Evolutionary conservation across 2,797 vertebrate species (phyloP).

Genomic region (Sebastolobus alascanus): DNA sequence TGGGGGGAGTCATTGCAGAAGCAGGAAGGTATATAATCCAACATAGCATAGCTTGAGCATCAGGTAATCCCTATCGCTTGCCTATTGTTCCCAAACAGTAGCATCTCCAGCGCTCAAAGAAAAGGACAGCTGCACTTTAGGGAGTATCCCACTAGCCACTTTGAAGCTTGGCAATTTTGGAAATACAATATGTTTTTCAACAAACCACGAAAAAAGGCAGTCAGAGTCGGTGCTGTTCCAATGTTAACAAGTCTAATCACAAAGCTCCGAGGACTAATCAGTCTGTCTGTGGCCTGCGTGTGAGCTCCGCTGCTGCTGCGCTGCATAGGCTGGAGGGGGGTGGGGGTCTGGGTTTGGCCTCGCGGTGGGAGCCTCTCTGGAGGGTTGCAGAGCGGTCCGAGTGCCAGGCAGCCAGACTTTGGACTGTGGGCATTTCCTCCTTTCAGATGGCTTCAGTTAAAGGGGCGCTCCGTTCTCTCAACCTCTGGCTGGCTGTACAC

Average conservation of each 20-base stretch:
- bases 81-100: conserved; percentile 55
- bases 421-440: conserved; percentile 58
- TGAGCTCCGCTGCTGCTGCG: conserved; percentile 28
- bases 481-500: conserved; percentile 45
- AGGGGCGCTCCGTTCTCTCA: conserved; percentile 44
- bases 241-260: conserved; percentile 72
- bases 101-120: conserved; percentile 26
- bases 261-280: conserved; percentile 76
- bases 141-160: conserved; percentile 32
- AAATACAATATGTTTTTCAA: conserved; percentile 54
- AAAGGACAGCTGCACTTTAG: conserved; percentile 29
- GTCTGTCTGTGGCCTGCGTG: conserved; percentile 68
- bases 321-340: conserved; percentile 16
- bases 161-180: conserved; percentile 46
- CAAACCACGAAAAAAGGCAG: conserved; percentile 43
- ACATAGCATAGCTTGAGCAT: conserved; percentile 9
- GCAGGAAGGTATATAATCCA: background rate
- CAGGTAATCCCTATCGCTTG: conserved; percentile 19
- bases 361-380: conserved; percentile 28
- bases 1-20: background rate
- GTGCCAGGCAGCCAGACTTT: conserved; percentile 59
- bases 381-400: conserved; percentile 35
- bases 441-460: conserved; percentile 64
- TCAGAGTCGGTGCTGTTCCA: conserved; percentile 52
- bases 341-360: conserved; percentile 20